phyloP scores from a whole-genome alignment of 64 coral and sea anemone genomes.

The Montipora efflorescens region DNA sequence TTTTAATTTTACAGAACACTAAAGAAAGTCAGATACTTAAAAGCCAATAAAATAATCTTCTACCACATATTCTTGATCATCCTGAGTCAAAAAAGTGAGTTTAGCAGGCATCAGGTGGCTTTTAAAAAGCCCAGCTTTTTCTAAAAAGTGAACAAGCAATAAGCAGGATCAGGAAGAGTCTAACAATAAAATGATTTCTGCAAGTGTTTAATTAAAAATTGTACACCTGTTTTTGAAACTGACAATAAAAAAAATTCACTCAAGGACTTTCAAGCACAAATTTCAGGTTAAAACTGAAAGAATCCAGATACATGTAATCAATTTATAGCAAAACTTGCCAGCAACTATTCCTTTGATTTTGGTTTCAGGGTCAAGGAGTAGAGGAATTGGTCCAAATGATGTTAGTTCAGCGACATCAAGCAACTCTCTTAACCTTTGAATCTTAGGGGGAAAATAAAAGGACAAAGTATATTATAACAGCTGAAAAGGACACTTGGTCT shows the following conservation, averaged over 20 bases:
- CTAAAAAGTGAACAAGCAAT: conserved; percentile 36
- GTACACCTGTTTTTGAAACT: too few species aligned
- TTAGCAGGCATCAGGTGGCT: conserved; percentile 98
- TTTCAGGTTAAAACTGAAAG: too few species aligned
- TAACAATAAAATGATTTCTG: too few species aligned
- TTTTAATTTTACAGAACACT: too few species aligned
- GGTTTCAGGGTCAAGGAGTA: conserved; percentile 89
- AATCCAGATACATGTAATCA: background rate
- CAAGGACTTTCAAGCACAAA: background rate
- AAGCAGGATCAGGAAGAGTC: background rate
- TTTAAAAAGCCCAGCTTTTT: conserved; percentile 96
- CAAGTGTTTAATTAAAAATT: background rate
- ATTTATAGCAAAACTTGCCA: conserved; percentile 72
- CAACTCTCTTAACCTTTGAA: conserved; percentile 86
- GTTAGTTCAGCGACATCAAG: conserved; percentile 86
- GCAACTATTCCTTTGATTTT: conserved; percentile 92
- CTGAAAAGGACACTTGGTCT: background rate
- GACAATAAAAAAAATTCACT: too few species aligned
- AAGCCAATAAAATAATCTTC: conserved; percentile 2
- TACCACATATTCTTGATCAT: conserved; percentile 96
- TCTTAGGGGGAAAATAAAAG: conserved; percentile 40
- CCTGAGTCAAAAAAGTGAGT: conserved; percentile 82
- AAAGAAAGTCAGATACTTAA: background rate
- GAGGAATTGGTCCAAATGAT: conserved; percentile 82
- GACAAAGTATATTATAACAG: background rate